Evolutionary conservation across 2,888 invertebrate species (phyloP), one percentile per base, ranked within the genome.

Genomic region (Pyrrhosoma nymphula): DNA sequence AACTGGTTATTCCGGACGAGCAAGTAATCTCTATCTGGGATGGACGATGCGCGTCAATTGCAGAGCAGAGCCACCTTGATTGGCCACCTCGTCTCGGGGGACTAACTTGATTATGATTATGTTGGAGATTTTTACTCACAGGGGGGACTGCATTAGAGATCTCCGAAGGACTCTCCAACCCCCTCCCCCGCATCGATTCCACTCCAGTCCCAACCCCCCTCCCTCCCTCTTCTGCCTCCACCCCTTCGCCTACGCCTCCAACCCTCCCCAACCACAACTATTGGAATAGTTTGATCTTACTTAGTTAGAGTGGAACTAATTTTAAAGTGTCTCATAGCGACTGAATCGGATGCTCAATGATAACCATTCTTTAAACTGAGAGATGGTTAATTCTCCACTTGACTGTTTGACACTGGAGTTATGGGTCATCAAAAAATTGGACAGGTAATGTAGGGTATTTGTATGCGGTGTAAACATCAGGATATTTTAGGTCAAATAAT

Each of bases 1-100:
- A 93, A 93, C 93, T 93, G 93, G 93, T 93, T 93, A 93, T 93
- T 93, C 93, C 93, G 93, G 93, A 93, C 93, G 93, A 93, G 47
- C 93, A 93, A 47, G 93, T 93, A 93, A 93, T 93, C 93, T 39
- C 39, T 69, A 75, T 93, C 69, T 75, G 47, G 93, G 69, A 93
- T 75, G 63, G 90, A 60, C 90, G 90, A 90, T 90, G 90, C 63
- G 91, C 91, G 93, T 35, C 69, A 69, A 93, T 69, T 39, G 35
- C 60, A 93, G 93, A 47, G 69, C 93, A 75, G 47, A 69, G 69
- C 69, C 93, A 35, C 69, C 60, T 93, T 93, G 69, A 93, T 93
- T 93, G 93, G 93, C 69, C 23, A 55, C 93, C 93, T 75, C 56
- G 69, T 75, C 60, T 47, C 56, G 69, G 69, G 93, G 23, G 0